phyloP scores from a whole-genome alignment of 2,888 invertebrate genomes.

The Stenodema calcarata region DNA sequence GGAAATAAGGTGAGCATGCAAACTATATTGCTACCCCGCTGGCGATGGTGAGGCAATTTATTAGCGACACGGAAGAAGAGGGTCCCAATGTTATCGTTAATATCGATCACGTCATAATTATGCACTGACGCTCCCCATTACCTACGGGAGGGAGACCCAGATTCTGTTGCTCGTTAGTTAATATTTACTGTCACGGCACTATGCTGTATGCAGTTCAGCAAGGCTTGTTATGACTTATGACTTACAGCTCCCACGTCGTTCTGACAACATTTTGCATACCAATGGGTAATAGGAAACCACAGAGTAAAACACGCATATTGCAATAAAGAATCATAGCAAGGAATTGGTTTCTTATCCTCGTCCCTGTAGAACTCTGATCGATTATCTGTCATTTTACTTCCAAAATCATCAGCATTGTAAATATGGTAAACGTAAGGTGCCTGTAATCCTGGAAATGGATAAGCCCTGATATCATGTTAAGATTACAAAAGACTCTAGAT shows the following conservation, averaged over 20 bases:
- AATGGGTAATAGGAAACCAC: neutral
- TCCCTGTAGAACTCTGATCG: too few species aligned
- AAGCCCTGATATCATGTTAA: too few species aligned
- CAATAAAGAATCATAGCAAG: too few species aligned
- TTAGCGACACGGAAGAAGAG: neutral
- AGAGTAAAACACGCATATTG: too few species aligned
- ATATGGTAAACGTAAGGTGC: too few species aligned
- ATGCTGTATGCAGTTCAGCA: neutral
- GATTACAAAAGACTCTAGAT: too few species aligned
- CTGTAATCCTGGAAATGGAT: too few species aligned
- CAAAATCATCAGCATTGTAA: too few species aligned
- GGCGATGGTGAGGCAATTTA: neutral
- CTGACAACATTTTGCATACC: neutral
- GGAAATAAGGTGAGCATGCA: neutral
- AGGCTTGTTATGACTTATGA: neutral
- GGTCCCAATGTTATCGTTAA: conserved; percentile 7
- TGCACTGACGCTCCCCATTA: conserved; percentile 13
- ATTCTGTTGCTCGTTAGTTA: conserved; percentile 7
- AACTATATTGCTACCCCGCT: neutral
- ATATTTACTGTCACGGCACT: conserved; percentile 5
- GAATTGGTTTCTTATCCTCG: too few species aligned
- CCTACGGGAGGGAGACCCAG: neutral
- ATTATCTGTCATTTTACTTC: too few species aligned
- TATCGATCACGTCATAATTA: conserved; percentile 19
- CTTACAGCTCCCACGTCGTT: neutral